Conservation (phyloP, 2,888 invertebrate genomes). For the Helobdella robusta region DNA sequence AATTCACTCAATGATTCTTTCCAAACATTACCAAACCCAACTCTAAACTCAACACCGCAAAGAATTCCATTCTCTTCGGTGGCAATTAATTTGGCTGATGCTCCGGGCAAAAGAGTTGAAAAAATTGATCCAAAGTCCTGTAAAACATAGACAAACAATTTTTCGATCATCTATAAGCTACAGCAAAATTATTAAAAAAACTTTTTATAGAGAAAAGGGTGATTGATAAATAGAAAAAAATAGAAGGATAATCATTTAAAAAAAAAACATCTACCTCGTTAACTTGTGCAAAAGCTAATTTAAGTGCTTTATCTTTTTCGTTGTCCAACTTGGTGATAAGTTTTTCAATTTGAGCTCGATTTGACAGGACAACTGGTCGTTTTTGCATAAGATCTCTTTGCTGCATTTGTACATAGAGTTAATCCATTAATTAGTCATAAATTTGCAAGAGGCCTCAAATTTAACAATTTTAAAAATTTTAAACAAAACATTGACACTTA, state of each 20-base stretch:
- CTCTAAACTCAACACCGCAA: slow-evolving; percentile 75
- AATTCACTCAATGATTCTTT: slow-evolving; percentile 90
- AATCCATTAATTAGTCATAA: no score
- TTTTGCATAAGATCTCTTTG: slow-evolving; percentile 63
- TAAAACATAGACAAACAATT: not conserved
- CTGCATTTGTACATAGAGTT: no score
- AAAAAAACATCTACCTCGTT: slow-evolving; percentile 54
- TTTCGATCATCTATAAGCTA: not conserved
- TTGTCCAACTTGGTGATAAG: slow-evolving; percentile 80
- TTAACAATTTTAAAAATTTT: no score
- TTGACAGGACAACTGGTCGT: slow-evolving; percentile 62
- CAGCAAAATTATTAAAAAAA: not conserved
- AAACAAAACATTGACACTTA: no score
- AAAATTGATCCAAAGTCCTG: slow-evolving; percentile 89
- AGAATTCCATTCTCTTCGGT: slow-evolving; percentile 64
- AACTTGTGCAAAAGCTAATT: slow-evolving; percentile 71
- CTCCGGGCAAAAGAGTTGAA: slow-evolving; percentile 76
- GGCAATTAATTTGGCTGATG: slow-evolving; percentile 70
- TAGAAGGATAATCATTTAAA: not conserved
- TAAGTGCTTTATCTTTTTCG: slow-evolving; percentile 73
- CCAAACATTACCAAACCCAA: slow-evolving; percentile 80
- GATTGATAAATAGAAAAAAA: not conserved
- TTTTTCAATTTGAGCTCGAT: slow-evolving; percentile 63
- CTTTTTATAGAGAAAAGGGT: not conserved
- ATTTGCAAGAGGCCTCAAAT: no score